Evolutionary conservation across 2,888 invertebrate species (phyloP), one percentile per base, ranked within the genome.

Genomic region (Bombylius major): DNA sequence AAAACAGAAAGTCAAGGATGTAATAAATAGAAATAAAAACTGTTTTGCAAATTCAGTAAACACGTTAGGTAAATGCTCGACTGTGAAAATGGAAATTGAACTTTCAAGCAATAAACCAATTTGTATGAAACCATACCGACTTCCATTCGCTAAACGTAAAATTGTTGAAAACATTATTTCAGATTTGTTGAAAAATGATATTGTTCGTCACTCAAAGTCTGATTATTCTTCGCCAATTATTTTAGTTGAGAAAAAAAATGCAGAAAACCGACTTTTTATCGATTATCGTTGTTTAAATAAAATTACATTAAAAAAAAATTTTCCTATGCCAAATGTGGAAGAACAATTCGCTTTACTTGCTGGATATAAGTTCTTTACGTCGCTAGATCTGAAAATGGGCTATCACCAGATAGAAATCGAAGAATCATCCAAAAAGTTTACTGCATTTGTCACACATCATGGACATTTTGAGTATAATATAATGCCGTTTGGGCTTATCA

Each of bases 401-500:
- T 68, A 68, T 55, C 65, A 67, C 47, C 70, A 71, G 55, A 68
- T 72, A 6, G 66, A 64, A 0, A 60, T 75, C n/a, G 59, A 61
- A 45, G 62, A 65, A 11, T 59, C 66, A 3, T 66, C 69, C 2
- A 60, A 64, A 31, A 62, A 62, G 4, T 65, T 66, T 49, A 73
- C 71, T 0, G 67, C 69, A 0, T 71, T 73, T 54, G 65, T 69
- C 0, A 75, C 70, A 0, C 67, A 67, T 0, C 66, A 69, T 45
- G 71, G 71, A 0, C 66, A 70, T 13, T 72, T 62, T 49, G 67
- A 73, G 57, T 71, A 65, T 54, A 64, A 67, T 14, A 58, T 65
- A 1, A 68, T 72, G 69, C 69, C 70, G 0, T 75, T 73, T 54
- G 71, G 70, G 4, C 61, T 73, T 0, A 59, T 60, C 0, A 72